Conservation (phyloP, 1,140 invertebrate genomes). For the Heterodera carotae region DNA sequence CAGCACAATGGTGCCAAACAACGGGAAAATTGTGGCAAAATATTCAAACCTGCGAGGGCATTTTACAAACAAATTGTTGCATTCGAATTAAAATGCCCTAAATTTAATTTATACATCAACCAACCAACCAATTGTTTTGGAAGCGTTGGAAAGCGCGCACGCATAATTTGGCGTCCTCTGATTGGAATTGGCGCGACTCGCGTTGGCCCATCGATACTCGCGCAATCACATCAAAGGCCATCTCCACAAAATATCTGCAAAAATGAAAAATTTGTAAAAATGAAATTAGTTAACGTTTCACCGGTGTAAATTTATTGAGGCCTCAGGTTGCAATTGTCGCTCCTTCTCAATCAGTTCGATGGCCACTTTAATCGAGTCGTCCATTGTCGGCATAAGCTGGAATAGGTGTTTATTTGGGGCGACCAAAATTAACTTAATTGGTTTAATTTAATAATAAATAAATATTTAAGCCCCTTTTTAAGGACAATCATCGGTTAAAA, state of each 20-base stretch:
- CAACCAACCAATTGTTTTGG: neutral
- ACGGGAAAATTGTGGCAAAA: neutral
- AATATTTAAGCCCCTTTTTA: too few species aligned
- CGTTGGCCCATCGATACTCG: constrained; percentile 54
- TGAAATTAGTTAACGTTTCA: constrained; percentile 25
- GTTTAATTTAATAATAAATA: neutral
- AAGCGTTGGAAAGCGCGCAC: constrained; percentile 2
- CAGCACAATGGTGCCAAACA: constrained; percentile 1
- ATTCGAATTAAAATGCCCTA: too few species aligned
- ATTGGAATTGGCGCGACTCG: constrained; percentile 49
- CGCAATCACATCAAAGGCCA: constrained; percentile 52
- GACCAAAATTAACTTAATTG: neutral
- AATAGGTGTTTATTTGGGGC: too few species aligned
- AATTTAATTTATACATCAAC: neutral
- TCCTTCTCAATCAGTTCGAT: constrained; percentile 45
- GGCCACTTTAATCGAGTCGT: constrained; percentile 53
- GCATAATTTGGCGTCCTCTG: constrained; percentile 26
- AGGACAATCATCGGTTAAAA: too few species aligned
- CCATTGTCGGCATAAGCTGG: constrained; percentile 54
- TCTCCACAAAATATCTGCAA: constrained; percentile 51
- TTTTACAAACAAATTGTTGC: too few species aligned
- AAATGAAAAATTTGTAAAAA: too few species aligned
- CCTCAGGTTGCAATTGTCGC: constrained; percentile 4
- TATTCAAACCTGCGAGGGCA: constrained; percentile 6
- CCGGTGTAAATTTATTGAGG: constrained; percentile 41